Conservation (phyloP, 2,797 vertebrate genomes). For the Carapus acus region DNA sequence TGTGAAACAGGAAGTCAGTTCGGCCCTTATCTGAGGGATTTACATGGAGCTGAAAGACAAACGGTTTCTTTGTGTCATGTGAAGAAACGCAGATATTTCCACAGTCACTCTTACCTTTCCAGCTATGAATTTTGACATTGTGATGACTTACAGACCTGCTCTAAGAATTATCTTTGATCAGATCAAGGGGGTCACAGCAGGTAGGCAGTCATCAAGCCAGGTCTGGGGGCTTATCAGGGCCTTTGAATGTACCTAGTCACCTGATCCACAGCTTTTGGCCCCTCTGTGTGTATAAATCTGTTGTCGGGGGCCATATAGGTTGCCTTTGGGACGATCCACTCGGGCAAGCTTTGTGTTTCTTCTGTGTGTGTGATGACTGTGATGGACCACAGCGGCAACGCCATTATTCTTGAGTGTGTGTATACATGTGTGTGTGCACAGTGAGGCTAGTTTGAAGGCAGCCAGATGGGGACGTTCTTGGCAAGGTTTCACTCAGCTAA, state of each 20-base stretch:
- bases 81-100: conserved; percentile 32
- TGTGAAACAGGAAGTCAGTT: conserved; percentile 55
- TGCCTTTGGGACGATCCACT: conserved; percentile 53
- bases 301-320: conserved; percentile 42
- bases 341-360: conserved; percentile 57
- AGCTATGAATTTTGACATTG: conserved; percentile 7
- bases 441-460: conserved; percentile 51
- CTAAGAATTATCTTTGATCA: conserved; percentile 23
- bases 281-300: conserved; percentile 60
- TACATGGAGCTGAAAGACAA: conserved; percentile 34
- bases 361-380: conserved; percentile 44
- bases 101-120: conserved; percentile 11
- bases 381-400: conserved; percentile 44
- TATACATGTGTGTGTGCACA: conserved; percentile 20
- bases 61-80: conserved; percentile 25
- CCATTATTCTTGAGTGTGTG: conserved; percentile 36
- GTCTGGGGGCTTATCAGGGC: conserved; percentile 33
- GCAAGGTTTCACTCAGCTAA: conserved; percentile 54
- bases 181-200: conserved; percentile 8
- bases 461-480: conserved; percentile 65
- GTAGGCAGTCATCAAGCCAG: conserved; percentile 40
- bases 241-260: conserved; percentile 48
- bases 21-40: conserved; percentile 52
- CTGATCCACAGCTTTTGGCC: conserved; percentile 45
- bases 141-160: conserved; percentile 5